phyloP scores from a whole-genome alignment of 2,888 invertebrate genomes.

The Caenorhabditis sp. region DNA sequence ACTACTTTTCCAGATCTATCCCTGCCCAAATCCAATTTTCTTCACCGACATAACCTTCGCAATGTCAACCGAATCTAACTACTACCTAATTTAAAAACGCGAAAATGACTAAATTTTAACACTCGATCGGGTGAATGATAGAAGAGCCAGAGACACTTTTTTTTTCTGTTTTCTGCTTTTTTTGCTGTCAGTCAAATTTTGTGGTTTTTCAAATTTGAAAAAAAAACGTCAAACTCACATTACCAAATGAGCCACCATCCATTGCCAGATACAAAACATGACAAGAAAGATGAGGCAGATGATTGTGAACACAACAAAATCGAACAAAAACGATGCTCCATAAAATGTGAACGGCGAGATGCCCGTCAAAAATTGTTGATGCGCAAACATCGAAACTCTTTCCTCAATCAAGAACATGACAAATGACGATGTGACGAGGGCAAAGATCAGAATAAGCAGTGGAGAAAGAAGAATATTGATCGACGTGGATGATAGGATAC shows the following conservation, averaged over 20 bases:
- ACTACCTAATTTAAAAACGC: no score
- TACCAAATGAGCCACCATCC: conserved; percentile 34
- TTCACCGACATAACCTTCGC: no score
- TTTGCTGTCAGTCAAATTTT: no score
- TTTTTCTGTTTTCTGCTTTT: no score
- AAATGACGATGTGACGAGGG: conserved; percentile 59
- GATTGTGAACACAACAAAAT: conserved; percentile 50
- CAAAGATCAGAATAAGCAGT: conserved; percentile 54
- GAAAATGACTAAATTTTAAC: no score
- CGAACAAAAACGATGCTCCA: conserved; percentile 52
- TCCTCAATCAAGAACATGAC: conserved; percentile 65
- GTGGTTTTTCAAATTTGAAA: no score
- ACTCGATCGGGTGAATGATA: no score
- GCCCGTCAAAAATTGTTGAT: conserved; percentile 65
- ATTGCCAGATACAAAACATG: conserved; percentile 46
- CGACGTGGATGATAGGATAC: conserved; percentile 4
- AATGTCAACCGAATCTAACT: no score
- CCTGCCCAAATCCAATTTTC: background rate
- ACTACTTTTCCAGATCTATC: background rate
- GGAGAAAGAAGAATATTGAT: conserved; percentile 41
- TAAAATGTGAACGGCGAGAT: conserved; percentile 62
- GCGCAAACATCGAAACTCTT: conserved; percentile 55
- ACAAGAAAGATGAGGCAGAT: conserved; percentile 47
- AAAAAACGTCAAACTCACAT: conserved; percentile 33
- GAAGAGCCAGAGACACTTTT: no score